These are phyloP conservation scores for Pegoplata infirma DNA, from an alignment of 2,888 invertebrate genomes.

Conservation along the genomic window DNA sequence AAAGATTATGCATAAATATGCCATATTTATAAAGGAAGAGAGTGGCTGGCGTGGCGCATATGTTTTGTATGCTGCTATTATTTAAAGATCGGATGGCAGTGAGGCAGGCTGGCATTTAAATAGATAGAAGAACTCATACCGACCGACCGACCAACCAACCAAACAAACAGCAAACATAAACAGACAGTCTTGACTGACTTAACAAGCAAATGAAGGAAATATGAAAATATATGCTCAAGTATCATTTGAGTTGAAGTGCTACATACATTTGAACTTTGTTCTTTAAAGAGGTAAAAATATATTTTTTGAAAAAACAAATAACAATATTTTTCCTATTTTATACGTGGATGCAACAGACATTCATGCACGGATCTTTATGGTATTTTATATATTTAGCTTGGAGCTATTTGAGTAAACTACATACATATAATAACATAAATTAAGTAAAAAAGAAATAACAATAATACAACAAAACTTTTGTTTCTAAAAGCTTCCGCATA, in stretches of 20 bases:
- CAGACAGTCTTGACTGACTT: no score
- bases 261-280: conserved; percentile 55
- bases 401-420: background rate
- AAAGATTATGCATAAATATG: conserved; percentile 56
- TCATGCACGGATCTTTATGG: background rate
- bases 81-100: conserved; percentile 32
- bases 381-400: background rate
- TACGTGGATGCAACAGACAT: background rate
- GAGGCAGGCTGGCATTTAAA: conserved; percentile 10
- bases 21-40: conserved; percentile 40
- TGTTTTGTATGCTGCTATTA: conserved; percentile 35
- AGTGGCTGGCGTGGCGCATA: conserved; percentile 24
- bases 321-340: conserved; percentile 10
- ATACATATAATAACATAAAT: conserved; percentile 10
- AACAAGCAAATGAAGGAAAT: conserved; percentile 27
- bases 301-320: no score
- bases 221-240: conserved; percentile 41
- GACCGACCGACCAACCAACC: background rate
- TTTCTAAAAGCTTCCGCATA: conserved; percentile 14
- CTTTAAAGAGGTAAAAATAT: conserved; percentile 29
- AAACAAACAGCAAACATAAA: background rate
- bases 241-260: conserved; percentile 39
- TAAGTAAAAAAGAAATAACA: background rate
- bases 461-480: background rate
- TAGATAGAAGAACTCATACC: conserved; percentile 2